Conservation (phyloP, 2,888 invertebrate genomes). For the Andricus curvator region DNA sequence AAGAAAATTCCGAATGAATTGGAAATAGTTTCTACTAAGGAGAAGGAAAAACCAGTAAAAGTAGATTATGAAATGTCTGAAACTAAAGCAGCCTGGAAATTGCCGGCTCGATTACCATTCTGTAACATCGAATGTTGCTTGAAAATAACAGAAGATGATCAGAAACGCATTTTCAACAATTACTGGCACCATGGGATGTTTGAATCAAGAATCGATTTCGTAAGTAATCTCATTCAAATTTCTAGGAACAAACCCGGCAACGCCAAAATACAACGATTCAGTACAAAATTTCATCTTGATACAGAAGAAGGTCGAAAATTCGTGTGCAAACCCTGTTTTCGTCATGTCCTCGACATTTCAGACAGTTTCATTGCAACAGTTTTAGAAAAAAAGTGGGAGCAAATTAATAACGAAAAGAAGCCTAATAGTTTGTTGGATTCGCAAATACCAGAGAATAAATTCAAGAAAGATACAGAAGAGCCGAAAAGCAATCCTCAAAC, state of each 20-base stretch:
- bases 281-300: not conserved
- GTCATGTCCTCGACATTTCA: not conserved
- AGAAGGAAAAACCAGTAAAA: too few relatives aligned
- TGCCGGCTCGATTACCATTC: not conserved
- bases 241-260: too few relatives aligned
- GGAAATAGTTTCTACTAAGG: too few relatives aligned
- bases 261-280: not conserved
- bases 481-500: not conserved
- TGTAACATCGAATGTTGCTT: not conserved
- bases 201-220: not conserved
- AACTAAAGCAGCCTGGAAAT: not conserved
- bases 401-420: too few relatives aligned
- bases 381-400: not conserved
- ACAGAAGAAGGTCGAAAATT: not conserved
- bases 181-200: not conserved
- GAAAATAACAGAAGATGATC: not conserved
- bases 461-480: too few relatives aligned
- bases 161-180: constrained; percentile 4
- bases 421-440: too few relatives aligned
- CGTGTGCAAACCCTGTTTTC: constrained; percentile 7
- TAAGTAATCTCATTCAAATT: not conserved
- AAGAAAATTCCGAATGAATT: too few relatives aligned
- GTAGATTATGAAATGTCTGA: too few relatives aligned
- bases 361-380: not conserved
- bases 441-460: too few relatives aligned